Conservation (phyloP, 2,113 vertebrate genomes). For the Petromus typicus region DNA sequence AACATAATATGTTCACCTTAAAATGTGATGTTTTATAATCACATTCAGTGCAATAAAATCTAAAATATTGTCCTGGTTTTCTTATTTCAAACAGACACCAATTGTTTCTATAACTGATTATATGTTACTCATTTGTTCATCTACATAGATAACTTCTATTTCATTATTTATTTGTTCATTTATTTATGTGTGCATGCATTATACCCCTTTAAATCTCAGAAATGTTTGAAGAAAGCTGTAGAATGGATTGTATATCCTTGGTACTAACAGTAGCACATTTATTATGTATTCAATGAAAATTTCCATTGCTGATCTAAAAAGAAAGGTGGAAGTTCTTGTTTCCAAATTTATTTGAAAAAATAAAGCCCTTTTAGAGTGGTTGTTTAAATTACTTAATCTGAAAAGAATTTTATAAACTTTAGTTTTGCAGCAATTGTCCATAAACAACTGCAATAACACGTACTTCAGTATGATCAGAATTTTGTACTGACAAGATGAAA, state of each 20-base stretch:
- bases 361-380: constrained; percentile 23
- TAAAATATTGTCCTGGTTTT: not conserved
- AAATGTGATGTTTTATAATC: constrained; percentile 40
- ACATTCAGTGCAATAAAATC: not conserved
- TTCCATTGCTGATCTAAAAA: not conserved
- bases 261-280: not conserved
- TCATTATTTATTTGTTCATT: constrained; percentile 61
- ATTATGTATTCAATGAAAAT: constrained; percentile 47
- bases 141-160: constrained; percentile 16
- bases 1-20: not conserved
- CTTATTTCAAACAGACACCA: not conserved
- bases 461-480: not conserved
- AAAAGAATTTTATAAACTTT: constrained; percentile 35
- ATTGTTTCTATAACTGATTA: not conserved
- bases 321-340: not conserved
- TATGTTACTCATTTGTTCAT: not conserved
- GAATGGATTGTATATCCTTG: constrained; percentile 29
- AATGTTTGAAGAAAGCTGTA: constrained; percentile 41
- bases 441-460: not conserved
- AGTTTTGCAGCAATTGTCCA: constrained; percentile 19
- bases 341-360: constrained; percentile 31
- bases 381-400: not conserved
- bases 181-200: constrained; percentile 36
- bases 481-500: constrained; percentile 11
- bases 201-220: constrained; percentile 45